Evolutionary conservation across 2,113 vertebrate genomes (phyloP), one percentile per base, ranked within the genome.

Genomic region (Stomatorhinus ivindoensis): DNA sequence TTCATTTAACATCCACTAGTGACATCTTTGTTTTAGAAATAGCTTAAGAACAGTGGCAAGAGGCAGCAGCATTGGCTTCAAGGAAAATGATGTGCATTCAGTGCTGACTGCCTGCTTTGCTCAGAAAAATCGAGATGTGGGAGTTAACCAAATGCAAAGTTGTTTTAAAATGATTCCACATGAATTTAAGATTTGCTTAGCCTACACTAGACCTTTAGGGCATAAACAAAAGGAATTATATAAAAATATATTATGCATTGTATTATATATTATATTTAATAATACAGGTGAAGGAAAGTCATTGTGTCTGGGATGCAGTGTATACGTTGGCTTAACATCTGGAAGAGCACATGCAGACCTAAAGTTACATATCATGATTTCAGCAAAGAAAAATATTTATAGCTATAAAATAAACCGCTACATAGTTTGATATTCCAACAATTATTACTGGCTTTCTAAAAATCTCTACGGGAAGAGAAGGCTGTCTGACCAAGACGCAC

Each of bases 401-500:
- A 51, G 10, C 24, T 48, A 48, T 51, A 8, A 48, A 53, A 87
- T n/a, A 55, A 87, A 31, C 50, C 42, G 3, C 50, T 80, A 69
- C 3, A 31, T 10, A 55, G 31, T 19, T 13, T 53, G 50, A 35
- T 55, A 53, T 35, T 48, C 15, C 47, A 53, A 15, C 13, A 21
- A 87, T 87, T 55, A 53, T 31, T 21, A 87, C 27, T 55, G 50
- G 2, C 10, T 11, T 51, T 55, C 83, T 86, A 13, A 51, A 86
- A 17, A 50, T 13, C 2, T 50, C 27, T 35, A 13, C n/a, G 31
- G 82, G 11, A 31, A 6, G 44, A 76, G 55, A 27, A 27, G 44
- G 83, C 91, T 92, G 93, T 89, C 92, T 93, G 93, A 92, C 90
- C 94, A 92, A 94, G 93, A 92, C 93, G 93, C 94, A 95, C 95